A percentile compares a stretch with the other conserved stretches of the same genome.
Conservation (phyloP, 1,140 invertebrate genomes). For the Asobara japonica region DNA sequence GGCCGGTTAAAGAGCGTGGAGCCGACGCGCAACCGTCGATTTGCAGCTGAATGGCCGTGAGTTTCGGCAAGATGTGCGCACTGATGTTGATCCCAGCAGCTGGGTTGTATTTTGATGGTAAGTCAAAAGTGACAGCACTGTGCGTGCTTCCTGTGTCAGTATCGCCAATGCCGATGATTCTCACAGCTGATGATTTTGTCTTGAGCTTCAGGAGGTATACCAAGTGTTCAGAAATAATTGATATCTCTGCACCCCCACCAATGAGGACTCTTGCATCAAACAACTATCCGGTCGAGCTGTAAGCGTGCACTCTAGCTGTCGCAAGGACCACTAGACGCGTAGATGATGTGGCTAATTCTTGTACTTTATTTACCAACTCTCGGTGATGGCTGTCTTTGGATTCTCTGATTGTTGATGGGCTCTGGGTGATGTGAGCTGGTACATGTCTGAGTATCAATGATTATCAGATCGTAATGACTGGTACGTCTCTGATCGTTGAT, state of each 20-base stretch:
- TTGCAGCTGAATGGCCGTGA: not conserved
- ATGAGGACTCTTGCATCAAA: slow-evolving; percentile 23
- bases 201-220: slow-evolving; percentile 30
- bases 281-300: not conserved
- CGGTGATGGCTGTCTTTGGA: no score
- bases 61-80: not conserved
- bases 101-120: not conserved
- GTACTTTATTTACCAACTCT: no score
- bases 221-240: slow-evolving; percentile 37
- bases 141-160: not conserved
- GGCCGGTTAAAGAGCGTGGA: not conserved
- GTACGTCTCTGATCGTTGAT: no score
- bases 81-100: not conserved
- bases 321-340: slow-evolving; percentile 3
- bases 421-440: no score
- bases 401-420: no score
- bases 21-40: not conserved
- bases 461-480: no score
- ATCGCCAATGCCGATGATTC: not conserved
- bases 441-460: no score
- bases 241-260: slow-evolving; percentile 41
- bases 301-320: not conserved
- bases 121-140: not conserved
- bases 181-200: slow-evolving; percentile 2
- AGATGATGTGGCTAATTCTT: no score